Evolutionary conservation across 2,797 vertebrate genomes (phyloP), one percentile per base, ranked within the genome.

Genomic region (Pseudochromis fuscus): DNA sequence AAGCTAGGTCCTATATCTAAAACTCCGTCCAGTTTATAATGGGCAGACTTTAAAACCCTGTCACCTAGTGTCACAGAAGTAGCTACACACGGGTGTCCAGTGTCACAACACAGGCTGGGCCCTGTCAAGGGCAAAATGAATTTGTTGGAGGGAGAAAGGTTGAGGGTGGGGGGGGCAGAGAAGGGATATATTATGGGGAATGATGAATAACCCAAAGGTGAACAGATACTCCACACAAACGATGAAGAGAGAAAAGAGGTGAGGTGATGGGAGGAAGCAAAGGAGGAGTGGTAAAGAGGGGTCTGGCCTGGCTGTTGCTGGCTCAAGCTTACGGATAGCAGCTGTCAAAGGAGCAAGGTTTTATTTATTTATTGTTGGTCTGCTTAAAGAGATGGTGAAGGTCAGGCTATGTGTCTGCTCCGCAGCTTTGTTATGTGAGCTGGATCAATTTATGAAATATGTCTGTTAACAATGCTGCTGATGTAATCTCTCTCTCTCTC

Each of bases 331-430:
- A 90, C 66, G 74, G 85, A 93, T 94, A 93, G 90, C 75, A 75
- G 70, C 88, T 95, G 94, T 95, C 91, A 94, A 92, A 88, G 56
- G 82, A 75, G 68, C 75, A 77, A 82, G 66, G 86, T 91, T 91
- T 90, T 90, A 91, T 92, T 92, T 94, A 94, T 94, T 94, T 94
- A 94, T 94, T 90, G 92, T 91, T 86, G 79, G 79, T 90, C 91
- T 94, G 89, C 90, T 93, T 93, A 92, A 93, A 91, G 93, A 93
- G 92, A 94, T 93, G 92, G 91, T 93, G 89, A 94, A 95, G 94
- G 92, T 95, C 93, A 95, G 91, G 79, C 72, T 88, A 61, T 92
- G 85, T 91, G 89, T 93, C 91, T 91, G 87, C 85, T 89, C 83
- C 72, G 78, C 79, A 86, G 87, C 88, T 94, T 93, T 91, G 91